Evolutionary conservation across 2,113 vertebrate genomes (phyloP).

Genomic region (Pithys albifrons): DNA sequence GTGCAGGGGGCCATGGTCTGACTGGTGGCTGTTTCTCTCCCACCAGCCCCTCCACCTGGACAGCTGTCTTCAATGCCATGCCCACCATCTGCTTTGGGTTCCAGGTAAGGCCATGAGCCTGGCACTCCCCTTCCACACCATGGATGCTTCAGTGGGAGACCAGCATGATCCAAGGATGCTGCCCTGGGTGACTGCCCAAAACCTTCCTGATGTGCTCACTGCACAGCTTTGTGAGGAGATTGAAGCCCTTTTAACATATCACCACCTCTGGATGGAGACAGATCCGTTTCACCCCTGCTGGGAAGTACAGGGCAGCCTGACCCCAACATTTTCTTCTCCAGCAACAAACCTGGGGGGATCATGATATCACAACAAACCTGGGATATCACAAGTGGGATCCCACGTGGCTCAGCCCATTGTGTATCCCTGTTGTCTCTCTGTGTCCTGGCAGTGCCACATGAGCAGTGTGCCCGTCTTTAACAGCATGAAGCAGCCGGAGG

Average conservation of each 20-base stretch:
- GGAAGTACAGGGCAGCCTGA: not conserved
- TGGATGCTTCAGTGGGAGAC: not conserved
- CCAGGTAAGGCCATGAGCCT: conserved; percentile 75
- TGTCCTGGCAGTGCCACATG: conserved; percentile 86
- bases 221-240: not conserved
- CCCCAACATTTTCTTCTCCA: not conserved
- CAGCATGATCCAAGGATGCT: not conserved
- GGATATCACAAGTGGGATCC: rapidly evolving
- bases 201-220: not conserved
- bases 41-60: conserved; percentile 87
- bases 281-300: not conserved
- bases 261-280: not conserved
- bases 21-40: conserved; percentile 7
- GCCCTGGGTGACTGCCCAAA: not conserved
- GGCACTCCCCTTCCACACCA: not conserved
- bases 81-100: conserved; percentile 96
- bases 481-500: conserved; percentile 87
- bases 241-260: not conserved
- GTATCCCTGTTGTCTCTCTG: not conserved
- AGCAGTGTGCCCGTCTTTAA: conserved; percentile 95
- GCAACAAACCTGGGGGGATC: not conserved
- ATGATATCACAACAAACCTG: rapidly evolving
- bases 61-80: conserved; percentile 90
- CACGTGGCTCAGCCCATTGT: rapidly evolving
- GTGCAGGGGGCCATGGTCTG: not conserved